These are phyloP conservation scores for Ophiothrix spiculata DNA, from an alignment of 35 echinoderm and acorn worm species.

Conservation along the genomic window DNA sequence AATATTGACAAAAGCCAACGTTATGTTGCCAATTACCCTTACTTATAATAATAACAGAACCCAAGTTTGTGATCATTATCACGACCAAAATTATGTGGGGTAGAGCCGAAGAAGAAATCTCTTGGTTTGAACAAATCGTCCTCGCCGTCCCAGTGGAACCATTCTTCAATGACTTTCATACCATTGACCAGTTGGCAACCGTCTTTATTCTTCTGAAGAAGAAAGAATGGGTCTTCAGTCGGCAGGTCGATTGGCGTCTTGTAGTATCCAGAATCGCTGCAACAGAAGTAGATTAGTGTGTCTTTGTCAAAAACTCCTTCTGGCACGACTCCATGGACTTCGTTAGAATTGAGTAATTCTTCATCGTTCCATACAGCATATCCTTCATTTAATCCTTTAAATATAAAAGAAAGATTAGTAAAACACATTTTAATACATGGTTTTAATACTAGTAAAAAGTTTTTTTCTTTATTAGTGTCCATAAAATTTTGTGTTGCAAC, in stretches of 20 bases:
- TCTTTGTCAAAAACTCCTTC: slow-evolving; percentile 65
- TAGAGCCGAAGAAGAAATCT: slow-evolving; percentile 31
- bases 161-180: slow-evolving; percentile 59
- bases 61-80: slow-evolving; percentile 37
- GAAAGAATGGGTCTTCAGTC: slow-evolving; percentile 51
- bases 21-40: no score
- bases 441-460: background rate
- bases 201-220: slow-evolving; percentile 24
- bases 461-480: background rate
- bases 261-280: slow-evolving; percentile 43
- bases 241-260: slow-evolving; percentile 40
- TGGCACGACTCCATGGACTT: slow-evolving; percentile 32
- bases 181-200: slow-evolving; percentile 48
- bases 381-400: slow-evolving; percentile 55
- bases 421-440: background rate
- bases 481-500: background rate
- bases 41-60: slow-evolving; percentile 36
- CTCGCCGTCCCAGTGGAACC: slow-evolving; percentile 67
- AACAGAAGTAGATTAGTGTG: slow-evolving; percentile 79
- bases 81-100: slow-evolving; percentile 21
- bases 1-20: no score
- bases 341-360: slow-evolving; percentile 49
- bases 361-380: slow-evolving; percentile 60
- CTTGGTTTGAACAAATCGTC: slow-evolving; percentile 41
- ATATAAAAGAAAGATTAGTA: background rate